These are phyloP conservation scores for Orthosia gracilis DNA, from an alignment of 2,888 invertebrate species.

Conservation along the genomic window DNA sequence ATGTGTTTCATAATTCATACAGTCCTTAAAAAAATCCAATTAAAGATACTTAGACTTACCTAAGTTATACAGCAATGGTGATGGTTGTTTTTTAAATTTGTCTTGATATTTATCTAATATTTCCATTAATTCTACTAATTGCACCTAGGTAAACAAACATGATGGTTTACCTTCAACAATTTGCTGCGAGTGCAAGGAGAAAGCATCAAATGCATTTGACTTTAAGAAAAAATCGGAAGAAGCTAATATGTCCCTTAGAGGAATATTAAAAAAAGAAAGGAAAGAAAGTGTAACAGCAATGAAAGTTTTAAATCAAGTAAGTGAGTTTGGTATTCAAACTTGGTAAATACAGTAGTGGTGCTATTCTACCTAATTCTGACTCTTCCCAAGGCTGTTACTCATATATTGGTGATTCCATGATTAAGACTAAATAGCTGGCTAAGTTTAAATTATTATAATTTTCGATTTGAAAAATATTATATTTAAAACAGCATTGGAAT, in stretches of 20 bases:
- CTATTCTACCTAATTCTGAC: background rate
- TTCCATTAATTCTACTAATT: conserved; percentile 5
- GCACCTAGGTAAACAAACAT: conserved; percentile 78
- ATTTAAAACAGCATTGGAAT: background rate
- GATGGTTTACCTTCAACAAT: conserved; percentile 86
- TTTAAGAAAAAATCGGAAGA: conserved; percentile 84
- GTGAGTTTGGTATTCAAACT: conserved; percentile 12
- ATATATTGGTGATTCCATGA: background rate
- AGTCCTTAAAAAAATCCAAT: too few species aligned
- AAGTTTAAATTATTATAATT: too few species aligned
- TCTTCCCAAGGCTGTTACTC: background rate
- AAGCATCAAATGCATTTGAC: conserved; percentile 82
- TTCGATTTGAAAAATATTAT: too few species aligned
- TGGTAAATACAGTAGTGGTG: background rate
- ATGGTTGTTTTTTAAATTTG: too few species aligned
- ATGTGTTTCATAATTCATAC: too few species aligned
- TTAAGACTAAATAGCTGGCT: background rate
- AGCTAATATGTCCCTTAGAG: conserved; percentile 78
- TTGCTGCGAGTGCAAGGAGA: conserved; percentile 82
- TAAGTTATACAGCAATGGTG: too few species aligned
- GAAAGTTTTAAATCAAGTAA: conserved; percentile 47
- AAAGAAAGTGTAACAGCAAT: conserved; percentile 46
- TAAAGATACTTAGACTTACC: too few species aligned
- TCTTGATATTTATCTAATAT: background rate
- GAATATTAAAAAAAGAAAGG: conserved; percentile 75